Conservation (phyloP, 1,140 invertebrate genomes). For the Stenopsyche tienmushanensis region DNA sequence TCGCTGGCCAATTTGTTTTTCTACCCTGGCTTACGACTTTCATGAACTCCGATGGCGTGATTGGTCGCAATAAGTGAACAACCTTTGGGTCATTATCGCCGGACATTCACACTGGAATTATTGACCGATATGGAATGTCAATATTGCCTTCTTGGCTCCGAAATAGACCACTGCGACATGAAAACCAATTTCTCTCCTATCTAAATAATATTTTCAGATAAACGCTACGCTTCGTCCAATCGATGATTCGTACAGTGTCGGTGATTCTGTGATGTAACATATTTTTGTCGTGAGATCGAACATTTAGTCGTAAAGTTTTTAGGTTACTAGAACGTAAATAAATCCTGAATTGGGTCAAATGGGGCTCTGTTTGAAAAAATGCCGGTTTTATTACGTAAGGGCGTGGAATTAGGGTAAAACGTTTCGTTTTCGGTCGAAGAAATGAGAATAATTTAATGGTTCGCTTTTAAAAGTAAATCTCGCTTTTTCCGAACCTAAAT, state of each 20-base stretch:
- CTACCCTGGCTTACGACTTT: neutral
- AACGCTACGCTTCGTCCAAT: too few relatives aligned
- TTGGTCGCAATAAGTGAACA: neutral
- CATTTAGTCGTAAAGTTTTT: neutral
- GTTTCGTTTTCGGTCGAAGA: neutral
- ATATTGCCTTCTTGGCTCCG: neutral
- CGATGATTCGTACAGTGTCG: too few relatives aligned
- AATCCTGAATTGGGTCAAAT: neutral
- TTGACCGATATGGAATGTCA: neutral
- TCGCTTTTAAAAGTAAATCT: too few relatives aligned
- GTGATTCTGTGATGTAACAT: too few relatives aligned
- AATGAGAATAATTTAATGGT: too few relatives aligned
- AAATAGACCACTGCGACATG: neutral
- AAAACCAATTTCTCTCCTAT: neutral
- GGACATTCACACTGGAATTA: neutral
- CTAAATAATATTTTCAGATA: neutral
- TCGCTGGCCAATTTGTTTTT: neutral
- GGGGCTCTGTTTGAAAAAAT: neutral
- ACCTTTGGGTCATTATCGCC: neutral
- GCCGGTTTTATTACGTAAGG: neutral
- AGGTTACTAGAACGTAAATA: neutral
- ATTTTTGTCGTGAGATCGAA: too few relatives aligned
- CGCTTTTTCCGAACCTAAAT: too few relatives aligned
- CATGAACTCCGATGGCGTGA: neutral
- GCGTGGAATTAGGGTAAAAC: neutral